Base-by-base conservation (phyloP, 2,888 invertebrate species). In the Sinodicranocentrus sp. region DNA sequence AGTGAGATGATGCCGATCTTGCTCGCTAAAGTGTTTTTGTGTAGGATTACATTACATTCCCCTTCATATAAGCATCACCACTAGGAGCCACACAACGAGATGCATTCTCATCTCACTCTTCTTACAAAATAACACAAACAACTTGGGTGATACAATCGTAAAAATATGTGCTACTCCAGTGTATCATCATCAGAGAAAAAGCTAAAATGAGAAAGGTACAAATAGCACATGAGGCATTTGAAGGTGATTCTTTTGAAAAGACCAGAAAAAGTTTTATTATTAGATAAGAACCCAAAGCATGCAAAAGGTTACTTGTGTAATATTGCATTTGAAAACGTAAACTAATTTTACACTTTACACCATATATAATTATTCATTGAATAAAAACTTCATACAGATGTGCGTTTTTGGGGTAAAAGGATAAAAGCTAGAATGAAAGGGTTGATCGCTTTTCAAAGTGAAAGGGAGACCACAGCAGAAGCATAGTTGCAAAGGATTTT, bases 1-100 rank as follows among this genome's bases (percentile, higher is more conserved):
- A 61, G 61, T 25, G n/a, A 44, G 39, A 21, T 54, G 57, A 73
- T 73, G 61, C 59, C 48, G 21, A 65, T 75, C 65, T 52, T 26
- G 2, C 33, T 21, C 44, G 57, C 57, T 71, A 57, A 75, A 52
- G 48, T 26, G 48, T 63, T 48, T 52, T 63, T n/a, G 26, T 8
- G 26, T 61, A 52, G n/a, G 48, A 75, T 75, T 63, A 75, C 75
- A 75, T 75, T 75, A 63, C 75, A 75, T 63, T 48, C n/a, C 71
- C 48, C 25, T 75, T 75, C 65, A 65, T 44, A 65, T n/a, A 48
- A 52, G 52, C 52, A 52, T 52, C 75, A 63, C 13, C 25, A 65
- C 25, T 33, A 25, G 1, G 25, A 65, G 75, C 75, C 75, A 75
- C 75, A 75, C 75, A 75, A 39, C 28, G 65, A 75, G 63, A 61